Evolutionary conservation across 2,113 vertebrate species (phyloP).

Genomic region (Xiphophorus couchianus): DNA sequence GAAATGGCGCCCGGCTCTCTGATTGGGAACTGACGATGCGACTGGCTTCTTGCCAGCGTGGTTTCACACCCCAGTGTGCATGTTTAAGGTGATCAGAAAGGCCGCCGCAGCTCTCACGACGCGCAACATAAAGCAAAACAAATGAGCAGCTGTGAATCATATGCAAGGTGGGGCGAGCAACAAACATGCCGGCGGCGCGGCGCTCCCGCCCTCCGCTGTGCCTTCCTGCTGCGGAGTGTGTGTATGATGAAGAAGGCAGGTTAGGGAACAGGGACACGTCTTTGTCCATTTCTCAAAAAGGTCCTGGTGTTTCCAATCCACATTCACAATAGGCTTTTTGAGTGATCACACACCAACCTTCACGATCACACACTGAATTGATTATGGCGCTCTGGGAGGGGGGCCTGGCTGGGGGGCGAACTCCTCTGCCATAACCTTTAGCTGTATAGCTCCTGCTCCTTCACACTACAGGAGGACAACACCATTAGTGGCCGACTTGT

Average conservation of each 20-base stretch:
- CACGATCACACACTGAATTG: constrained; percentile 57
- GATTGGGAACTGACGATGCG: constrained; percentile 53
- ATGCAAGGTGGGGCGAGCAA: constrained; percentile 43
- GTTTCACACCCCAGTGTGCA: constrained; percentile 43
- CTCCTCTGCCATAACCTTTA: constrained; percentile 55
- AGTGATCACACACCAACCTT: constrained; percentile 63
- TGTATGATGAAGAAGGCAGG: constrained; percentile 54
- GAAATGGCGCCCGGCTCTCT: constrained; percentile 40
- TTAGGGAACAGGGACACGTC: constrained; percentile 42
- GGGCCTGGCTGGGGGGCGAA: constrained; percentile 42
- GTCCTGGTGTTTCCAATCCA: constrained; percentile 72
- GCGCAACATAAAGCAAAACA: constrained; percentile 64
- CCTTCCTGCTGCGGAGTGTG: constrained; percentile 37
- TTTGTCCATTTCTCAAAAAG: constrained; percentile 63
- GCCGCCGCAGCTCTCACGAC: constrained; percentile 14
- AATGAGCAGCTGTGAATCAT: constrained; percentile 62
- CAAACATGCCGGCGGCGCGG: constrained; percentile 39
- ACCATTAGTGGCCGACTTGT: constrained; percentile 38
- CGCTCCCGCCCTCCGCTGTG: constrained; percentile 19
- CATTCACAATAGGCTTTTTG: constrained; percentile 61
- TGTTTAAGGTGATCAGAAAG: constrained; percentile 66
- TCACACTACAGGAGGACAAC: constrained; percentile 16
- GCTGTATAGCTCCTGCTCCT: constrained; percentile 28
- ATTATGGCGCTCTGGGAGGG: constrained; percentile 49
- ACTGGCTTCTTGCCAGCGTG: constrained; percentile 40